Evolutionary conservation across 2,797 vertebrate genomes (phyloP), one percentile per base, ranked within the genome.

Genomic region (Premnoplex brunnescens): DNA sequence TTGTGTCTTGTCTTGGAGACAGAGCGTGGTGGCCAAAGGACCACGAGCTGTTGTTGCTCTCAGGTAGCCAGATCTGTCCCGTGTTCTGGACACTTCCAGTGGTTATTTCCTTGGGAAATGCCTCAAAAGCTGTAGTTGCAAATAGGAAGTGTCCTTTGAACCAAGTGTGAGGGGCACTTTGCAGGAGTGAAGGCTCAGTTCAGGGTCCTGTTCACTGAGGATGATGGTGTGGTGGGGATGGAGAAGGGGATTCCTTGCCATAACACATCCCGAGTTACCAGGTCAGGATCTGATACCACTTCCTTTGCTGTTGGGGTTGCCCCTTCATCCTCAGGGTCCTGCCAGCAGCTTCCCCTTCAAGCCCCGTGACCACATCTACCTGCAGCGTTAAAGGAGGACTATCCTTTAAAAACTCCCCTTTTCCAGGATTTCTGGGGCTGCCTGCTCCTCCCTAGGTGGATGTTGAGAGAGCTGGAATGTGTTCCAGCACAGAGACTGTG

Each of bases 151-250:
- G 22, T 66, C 60, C 56, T 64, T 77, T 58, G 66, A 83, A 43
- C 34, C 32, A 16, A 1, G 24, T 0, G 0, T 63, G 9, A 72
- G 7, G n/a, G 62, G 27, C 58, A 36, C 46, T 18, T 43, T 77
- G 49, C 23, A 73, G 86, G 69, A 83, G 51, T 41, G 81, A 79
- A 95, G 89, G 93, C 95, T 97, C 88, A 88, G 30, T 82, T 96
- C 91, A 88, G 82, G 44, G 39, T 58, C 76, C 49, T 37, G 10
- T 63, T 91, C 44, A 24, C 20, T 39, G 51, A 8, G 24, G 58
- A 63, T 9, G 6, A 2, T 77, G 60, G 13, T 37, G 2, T 85
- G 59, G 48, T 9, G 22, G 23, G 77, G 41, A 28, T 1, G 30
- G 41, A 62, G 77, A 89, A 85, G 69, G 56, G 56, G 48, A 41